Conservation (phyloP, 2,797 vertebrate species). For the Argyrosomus regius region DNA sequence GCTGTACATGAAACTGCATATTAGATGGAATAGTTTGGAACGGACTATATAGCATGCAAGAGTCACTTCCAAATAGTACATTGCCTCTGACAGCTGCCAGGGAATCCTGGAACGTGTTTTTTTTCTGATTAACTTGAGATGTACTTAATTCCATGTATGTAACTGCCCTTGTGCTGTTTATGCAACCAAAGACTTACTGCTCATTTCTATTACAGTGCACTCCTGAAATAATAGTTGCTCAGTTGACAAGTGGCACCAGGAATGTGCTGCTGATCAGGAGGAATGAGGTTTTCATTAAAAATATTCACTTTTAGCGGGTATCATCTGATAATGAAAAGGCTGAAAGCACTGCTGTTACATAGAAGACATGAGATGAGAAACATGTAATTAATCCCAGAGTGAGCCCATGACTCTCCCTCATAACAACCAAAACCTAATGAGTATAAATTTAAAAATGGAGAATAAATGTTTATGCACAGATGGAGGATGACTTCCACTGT, state of each 20-base stretch:
- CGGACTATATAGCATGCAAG: too few species aligned
- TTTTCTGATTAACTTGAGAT: not conserved
- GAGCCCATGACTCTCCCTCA: conserved; percentile 2
- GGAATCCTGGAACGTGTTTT: not conserved
- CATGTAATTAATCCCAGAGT: conserved; percentile 40
- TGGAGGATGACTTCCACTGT: not conserved
- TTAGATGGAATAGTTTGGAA: not conserved
- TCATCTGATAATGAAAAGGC: not conserved
- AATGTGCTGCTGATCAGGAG: not conserved
- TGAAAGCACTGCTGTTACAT: not conserved
- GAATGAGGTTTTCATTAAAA: conserved; percentile 6
- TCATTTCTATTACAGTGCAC: not conserved
- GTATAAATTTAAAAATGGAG: conserved; percentile 1
- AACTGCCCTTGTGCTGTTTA: not conserved
- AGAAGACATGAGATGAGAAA: conserved; percentile 16
- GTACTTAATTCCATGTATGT: not conserved
- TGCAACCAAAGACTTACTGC: not conserved
- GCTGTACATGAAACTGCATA: not conserved
- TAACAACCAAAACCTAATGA: conserved; percentile 14
- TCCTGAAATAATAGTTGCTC: not conserved
- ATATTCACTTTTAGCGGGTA: not conserved
- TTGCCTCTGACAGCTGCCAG: not conserved
- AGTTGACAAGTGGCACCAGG: not conserved
- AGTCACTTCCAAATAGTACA: too few species aligned
- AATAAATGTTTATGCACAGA: not conserved